Base-by-base conservation (phyloP, 1,140 invertebrate genomes). In the Amyelois transitella region DNA sequence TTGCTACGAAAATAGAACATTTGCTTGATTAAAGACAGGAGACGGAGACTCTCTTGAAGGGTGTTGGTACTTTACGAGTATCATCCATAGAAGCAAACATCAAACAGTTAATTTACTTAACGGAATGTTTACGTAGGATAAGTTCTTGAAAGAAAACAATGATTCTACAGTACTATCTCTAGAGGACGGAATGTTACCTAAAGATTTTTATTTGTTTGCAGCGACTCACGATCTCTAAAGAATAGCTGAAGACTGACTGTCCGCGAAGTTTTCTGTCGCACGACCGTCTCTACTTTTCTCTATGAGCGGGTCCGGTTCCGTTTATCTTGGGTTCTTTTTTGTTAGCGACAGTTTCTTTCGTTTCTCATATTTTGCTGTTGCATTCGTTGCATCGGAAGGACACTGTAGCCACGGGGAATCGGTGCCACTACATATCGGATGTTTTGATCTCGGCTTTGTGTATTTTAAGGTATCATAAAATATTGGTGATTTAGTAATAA, bases 291-390 rank as follows among this genome's bases (percentile, higher is more conserved):
- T 77, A 81, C 67, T 77, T 82, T 81, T 79, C 81, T 84, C 75
- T 78, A 76, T 77, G 78, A 77, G 73, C 77, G 76, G 72, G 74
- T 78, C 75, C 76, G 72, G 77, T 83, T 83, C 81, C 75, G 79
- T 77, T 86, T 86, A 83, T 81, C 75, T 84, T 78, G 73, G 66
- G 71, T 74, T 69, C 60, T 70, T 79, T 82, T 81, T 71, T 79
- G 75, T 71, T 69, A 66, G 64, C 67, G 62, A 73, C 66, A 68
- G 69, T 76, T 77, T 69, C 67, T 72, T 79, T 79, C 61, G 53
- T 72, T 80, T 77, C 75, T 77, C 68, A 78, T 78, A 75, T 76
- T 81, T 69, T 57, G 63, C 70, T 66, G 77, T 71, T 69, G 73
- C 69, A 79, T 82, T 80, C 81, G 72, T 70, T 65, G 71, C 56